A percentile compares a stretch with the other conserved stretches of the same genome.
Evolutionary conservation across 2,888 invertebrate genomes (phyloP).

Genomic region (Linhomoeus sp.): DNA sequence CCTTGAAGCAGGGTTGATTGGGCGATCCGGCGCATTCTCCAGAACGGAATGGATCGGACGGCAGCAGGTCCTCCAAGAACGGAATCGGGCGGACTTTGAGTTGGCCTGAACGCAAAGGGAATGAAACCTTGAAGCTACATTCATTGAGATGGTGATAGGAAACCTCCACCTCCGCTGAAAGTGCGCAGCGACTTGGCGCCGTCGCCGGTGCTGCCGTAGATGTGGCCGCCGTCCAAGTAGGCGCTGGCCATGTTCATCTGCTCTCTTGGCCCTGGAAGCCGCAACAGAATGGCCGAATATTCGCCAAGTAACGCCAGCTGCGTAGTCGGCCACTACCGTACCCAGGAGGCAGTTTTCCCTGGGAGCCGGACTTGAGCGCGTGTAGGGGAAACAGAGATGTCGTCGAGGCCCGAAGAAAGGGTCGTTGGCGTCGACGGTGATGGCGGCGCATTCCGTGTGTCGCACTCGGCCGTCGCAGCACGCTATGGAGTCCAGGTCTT

Average conservation of each 20-base stretch:
- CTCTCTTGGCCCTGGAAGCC: conserved; percentile 39
- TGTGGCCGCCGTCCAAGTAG: conserved; percentile 50
- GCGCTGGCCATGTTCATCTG: conserved; percentile 84
- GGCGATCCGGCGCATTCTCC: conserved; percentile 1
- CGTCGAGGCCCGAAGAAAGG: conserved; percentile 41
- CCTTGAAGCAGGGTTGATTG: conserved; percentile 6
- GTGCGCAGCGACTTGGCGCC: conserved; percentile 53
- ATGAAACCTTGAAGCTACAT: background rate
- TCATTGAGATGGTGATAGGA: background rate
- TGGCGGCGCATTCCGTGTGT: conserved; percentile 67
- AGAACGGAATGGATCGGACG: background rate
- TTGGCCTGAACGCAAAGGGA: conserved; percentile 10
- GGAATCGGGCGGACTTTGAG: conserved; percentile 7
- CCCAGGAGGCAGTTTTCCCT: conserved; percentile 6
- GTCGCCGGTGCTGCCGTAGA: conserved; percentile 75
- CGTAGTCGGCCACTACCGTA: background rate
- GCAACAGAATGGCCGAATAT: background rate
- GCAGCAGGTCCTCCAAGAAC: conserved; percentile 4
- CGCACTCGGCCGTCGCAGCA: conserved; percentile 46
- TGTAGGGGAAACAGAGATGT: conserved; percentile 50
- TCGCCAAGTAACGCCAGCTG: background rate
- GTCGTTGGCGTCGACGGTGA: conserved; percentile 50
- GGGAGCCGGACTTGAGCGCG: conserved; percentile 43
- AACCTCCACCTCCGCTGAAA: conserved; percentile 42
- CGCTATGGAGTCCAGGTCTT: conserved; percentile 53